Conservation (phyloP, 1,140 invertebrate species). For the Cydia pomonella region DNA sequence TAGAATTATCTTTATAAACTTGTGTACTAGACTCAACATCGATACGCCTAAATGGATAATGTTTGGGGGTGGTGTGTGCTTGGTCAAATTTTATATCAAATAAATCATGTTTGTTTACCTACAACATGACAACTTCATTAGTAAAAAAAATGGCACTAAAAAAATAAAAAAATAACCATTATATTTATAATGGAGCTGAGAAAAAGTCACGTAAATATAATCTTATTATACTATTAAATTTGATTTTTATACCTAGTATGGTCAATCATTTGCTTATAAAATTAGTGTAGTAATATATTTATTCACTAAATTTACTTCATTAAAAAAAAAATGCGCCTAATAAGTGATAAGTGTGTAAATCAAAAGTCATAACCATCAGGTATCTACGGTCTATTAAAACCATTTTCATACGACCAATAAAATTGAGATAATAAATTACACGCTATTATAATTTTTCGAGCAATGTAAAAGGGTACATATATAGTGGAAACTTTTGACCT, state of each 20-base stretch:
- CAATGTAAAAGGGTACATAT: not conserved
- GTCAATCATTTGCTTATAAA: not conserved
- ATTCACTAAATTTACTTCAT: not conserved
- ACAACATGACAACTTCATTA: conserved; percentile 5
- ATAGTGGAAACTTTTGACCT: not conserved
- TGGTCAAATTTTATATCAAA: not conserved
- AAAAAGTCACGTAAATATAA: not conserved
- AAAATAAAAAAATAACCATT: not conserved
- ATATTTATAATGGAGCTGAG: not conserved
- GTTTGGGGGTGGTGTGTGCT: conserved; percentile 14
- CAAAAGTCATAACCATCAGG: not conserved
- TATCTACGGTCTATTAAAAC: not conserved
- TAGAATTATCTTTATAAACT: conserved; percentile 52
- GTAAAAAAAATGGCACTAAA: conserved; percentile 1
- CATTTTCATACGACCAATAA: not conserved
- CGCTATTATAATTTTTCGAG: not conserved
- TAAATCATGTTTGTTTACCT: conserved; percentile 37
- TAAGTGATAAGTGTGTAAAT: not conserved
- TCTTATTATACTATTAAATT: not conserved
- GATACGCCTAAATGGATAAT: conserved; percentile 69
- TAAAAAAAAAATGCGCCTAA: not conserved
- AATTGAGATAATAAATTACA: not conserved
- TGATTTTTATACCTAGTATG: not conserved
- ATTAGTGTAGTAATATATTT: too few species aligned
- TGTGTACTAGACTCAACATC: conserved; percentile 72